Percentiles rank a stretch among this genome's conserved stretches.
Evolutionary conservation across 2,888 invertebrate species (phyloP).

Genomic region (Cephalotes varians): DNA sequence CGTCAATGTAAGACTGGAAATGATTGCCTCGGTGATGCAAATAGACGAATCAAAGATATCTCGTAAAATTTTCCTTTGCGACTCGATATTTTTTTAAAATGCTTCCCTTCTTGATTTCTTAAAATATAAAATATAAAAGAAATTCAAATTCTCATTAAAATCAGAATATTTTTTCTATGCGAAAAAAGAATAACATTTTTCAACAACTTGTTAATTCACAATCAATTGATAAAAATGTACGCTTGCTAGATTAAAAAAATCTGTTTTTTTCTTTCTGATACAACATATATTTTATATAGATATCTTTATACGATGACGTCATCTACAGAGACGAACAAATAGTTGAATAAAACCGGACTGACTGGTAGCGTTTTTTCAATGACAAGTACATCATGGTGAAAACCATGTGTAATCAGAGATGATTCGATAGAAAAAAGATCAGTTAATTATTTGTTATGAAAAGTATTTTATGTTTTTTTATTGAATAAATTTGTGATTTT

Average conservation of each 20-base stretch:
- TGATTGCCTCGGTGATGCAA: constrained; percentile 9
- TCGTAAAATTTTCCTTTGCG: background rate
- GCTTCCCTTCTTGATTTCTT: background rate
- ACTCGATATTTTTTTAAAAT: background rate
- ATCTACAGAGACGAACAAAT: constrained; percentile 74
- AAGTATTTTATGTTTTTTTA: background rate
- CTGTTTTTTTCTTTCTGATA: constrained; percentile 43
- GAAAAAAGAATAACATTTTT: background rate
- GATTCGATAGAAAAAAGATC: constrained; percentile 57
- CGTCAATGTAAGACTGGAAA: constrained; percentile 30
- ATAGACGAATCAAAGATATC: background rate
- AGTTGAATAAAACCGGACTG: constrained; percentile 84
- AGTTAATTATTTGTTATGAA: background rate
- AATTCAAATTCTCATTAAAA: background rate
- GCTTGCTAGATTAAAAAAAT: constrained; percentile 1
- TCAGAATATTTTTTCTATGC: background rate
- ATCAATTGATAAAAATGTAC: background rate
- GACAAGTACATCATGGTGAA: constrained; percentile 72
- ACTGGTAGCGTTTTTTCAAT: constrained; percentile 84
- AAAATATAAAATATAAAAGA: background rate
- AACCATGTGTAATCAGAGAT: constrained; percentile 58
- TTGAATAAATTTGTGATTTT: background rate
- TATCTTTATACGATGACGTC: constrained; percentile 78
- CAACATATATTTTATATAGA: constrained; percentile 65
- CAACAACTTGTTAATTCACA: background rate